These are phyloP conservation scores for Planiliza haematocheilus DNA, from an alignment of 2,113 vertebrate species.

Conservation along the genomic window DNA sequence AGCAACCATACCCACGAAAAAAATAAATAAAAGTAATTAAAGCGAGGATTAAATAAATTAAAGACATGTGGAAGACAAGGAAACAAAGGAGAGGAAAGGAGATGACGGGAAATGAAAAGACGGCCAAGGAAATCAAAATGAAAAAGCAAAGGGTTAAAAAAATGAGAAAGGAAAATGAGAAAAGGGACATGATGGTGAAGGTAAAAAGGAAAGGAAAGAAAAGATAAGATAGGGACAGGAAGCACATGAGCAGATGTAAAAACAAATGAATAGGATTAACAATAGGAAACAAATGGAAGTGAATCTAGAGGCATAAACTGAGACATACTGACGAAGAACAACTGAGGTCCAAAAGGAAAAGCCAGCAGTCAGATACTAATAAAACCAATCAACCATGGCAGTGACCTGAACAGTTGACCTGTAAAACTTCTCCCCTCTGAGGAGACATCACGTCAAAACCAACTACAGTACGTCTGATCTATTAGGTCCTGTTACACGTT, in stretches of 20 bases:
- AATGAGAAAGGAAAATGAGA: background rate
- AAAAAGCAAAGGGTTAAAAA: too few relatives aligned
- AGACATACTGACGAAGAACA: constrained; percentile 1
- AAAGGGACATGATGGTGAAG: too few relatives aligned
- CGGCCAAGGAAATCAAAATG: too few relatives aligned
- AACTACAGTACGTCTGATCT: background rate
- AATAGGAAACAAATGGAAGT: background rate
- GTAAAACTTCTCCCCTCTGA: background rate
- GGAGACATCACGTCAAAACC: constrained; percentile 13
- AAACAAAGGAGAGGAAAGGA: background rate
- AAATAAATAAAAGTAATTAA: too few relatives aligned
- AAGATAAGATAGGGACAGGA: too few relatives aligned
- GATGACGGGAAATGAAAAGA: background rate
- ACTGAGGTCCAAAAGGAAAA: background rate
- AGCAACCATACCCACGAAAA: too few relatives aligned
- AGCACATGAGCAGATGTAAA: too few relatives aligned
- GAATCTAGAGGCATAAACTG: too few relatives aligned
- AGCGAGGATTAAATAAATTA: too few relatives aligned
- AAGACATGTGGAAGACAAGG: too few relatives aligned
- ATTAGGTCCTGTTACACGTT: background rate
- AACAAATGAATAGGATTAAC: background rate
- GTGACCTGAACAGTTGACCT: constrained; percentile 11
- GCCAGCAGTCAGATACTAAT: background rate
- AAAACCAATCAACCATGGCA: background rate
- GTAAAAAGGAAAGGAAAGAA: too few relatives aligned